Conservation (phyloP, 2,797 vertebrate genomes). For the Huso huso region DNA sequence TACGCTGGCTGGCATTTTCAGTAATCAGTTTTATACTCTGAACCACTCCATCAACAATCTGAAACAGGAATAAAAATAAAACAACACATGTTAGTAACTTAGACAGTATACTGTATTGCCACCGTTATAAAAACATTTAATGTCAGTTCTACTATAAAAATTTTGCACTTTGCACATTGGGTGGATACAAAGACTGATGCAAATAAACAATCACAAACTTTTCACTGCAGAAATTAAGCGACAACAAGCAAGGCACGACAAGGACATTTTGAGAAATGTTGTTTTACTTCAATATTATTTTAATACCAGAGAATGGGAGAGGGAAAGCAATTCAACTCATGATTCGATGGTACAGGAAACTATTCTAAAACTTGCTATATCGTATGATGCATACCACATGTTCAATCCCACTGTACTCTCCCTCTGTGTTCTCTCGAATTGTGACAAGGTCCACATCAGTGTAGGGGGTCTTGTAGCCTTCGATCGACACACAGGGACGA, state of each 20-base stretch:
- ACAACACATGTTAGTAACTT: neutral
- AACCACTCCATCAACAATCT: constrained; percentile 96
- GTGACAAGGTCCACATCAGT: constrained; percentile 88
- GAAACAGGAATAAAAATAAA: constrained; percentile 31
- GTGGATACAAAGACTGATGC: neutral
- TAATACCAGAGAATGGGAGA: too few species aligned
- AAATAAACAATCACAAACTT: neutral
- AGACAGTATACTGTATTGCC: too few species aligned
- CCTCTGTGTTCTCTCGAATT: constrained; percentile 94
- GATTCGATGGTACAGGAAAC: too few species aligned
- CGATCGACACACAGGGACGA: constrained; percentile 86
- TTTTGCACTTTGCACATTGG: too few species aligned
- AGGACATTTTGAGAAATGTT: neutral
- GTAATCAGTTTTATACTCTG: constrained; percentile 98
- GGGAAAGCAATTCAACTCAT: too few species aligned
- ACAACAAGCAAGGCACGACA: constrained; percentile 8
- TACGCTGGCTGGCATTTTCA: constrained; percentile 81
- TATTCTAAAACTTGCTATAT: too few species aligned
- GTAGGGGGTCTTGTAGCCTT: constrained; percentile 88
- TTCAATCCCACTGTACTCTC: constrained; percentile 95
- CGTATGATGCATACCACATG: constrained; percentile 66
- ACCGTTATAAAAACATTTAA: neutral
- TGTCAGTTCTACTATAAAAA: neutral
- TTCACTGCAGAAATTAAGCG: neutral
- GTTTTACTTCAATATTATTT: too few species aligned